Base-by-base conservation (phyloP, 1,140 invertebrate species). In the Gonatopus flavifemur region DNA sequence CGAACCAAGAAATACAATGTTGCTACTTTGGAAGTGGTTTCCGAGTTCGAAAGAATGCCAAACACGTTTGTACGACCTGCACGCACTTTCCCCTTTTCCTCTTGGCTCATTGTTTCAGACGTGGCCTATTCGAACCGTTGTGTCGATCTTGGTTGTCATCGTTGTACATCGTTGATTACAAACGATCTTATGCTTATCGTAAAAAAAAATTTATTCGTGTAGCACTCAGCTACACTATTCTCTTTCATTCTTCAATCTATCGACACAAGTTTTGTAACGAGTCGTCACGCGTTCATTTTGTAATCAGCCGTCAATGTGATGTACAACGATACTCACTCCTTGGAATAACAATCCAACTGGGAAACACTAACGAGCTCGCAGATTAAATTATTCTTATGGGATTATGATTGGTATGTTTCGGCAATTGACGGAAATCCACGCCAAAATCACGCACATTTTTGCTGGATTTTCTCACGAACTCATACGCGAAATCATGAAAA, bases 321-420 rank as follows among this genome's bases (percentile, higher is more conserved):
- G 19, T 36, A 44, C 39, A 35, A 41, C 33, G 36, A 30, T 31
- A 32, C 41, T 24, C 25, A 30, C 40, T 19, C 16, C n/a, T 20
- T 35, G 42, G 68, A 70, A 69, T 70, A 52, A 52, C 59, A 69
- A 70, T 64, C 59, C 28, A 33, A 15, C 50, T 54, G 59, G 61
- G 58, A 64, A 67, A 42, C 39, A n/a, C n/a, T n/a, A n/a, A n/a
- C n/a, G n/a, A n/a, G n/a, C n/a, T n/a, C n/a, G n/a, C n/a, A n/a
- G n/a, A n/a, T n/a, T n/a, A n/a, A n/a, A n/a, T n/a, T n/a, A n/a
- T n/a, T n/a, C n/a, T n/a, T n/a, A n/a, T n/a, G n/a, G n/a, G n/a
- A n/a, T n/a, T n/a, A n/a, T n/a, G n/a, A n/a, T n/a, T n/a, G n/a
- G n/a, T n/a, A n/a, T n/a, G n/a, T n/a, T n/a, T n/a, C n/a, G n/a